Evolutionary conservation across 2,797 vertebrate genomes (phyloP).

Genomic region (Coendou prehensilis): DNA sequence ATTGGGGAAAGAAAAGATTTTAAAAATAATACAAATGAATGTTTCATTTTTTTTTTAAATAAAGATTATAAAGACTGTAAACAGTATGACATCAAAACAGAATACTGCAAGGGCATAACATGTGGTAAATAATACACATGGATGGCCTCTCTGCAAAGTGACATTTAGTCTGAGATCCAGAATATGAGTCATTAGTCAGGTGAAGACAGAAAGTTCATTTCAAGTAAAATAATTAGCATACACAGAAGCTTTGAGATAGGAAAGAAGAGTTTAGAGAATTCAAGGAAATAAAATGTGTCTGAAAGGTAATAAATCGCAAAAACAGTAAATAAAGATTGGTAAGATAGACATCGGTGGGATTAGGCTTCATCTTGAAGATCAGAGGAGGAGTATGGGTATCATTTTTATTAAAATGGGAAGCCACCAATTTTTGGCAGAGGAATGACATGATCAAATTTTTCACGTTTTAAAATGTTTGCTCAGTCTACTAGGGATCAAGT

Average conservation of each 20-base stretch:
- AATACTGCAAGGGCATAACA: neutral
- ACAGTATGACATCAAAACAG: neutral
- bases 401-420: neutral
- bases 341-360: neutral
- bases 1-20: neutral
- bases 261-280: constrained; percentile 45
- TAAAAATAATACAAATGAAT: constrained; percentile 74
- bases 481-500: neutral
- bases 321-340: neutral
- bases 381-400: neutral
- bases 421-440: neutral
- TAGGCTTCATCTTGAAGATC: neutral
- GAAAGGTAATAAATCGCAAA: neutral
- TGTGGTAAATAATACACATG: neutral
- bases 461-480: neutral
- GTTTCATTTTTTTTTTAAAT: neutral
- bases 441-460: neutral
- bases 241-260: neutral
- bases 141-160: neutral
- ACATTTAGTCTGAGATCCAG: constrained; percentile 26
- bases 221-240: neutral
- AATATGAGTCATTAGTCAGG: neutral
- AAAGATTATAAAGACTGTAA: neutral
- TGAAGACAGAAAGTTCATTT: constrained; percentile 4
- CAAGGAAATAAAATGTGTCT: constrained; percentile 3